A percentile compares a stretch with the other conserved stretches of the same genome.
phyloP scores from a whole-genome alignment of 2,113 vertebrate species.

The Vombatus ursinus region DNA sequence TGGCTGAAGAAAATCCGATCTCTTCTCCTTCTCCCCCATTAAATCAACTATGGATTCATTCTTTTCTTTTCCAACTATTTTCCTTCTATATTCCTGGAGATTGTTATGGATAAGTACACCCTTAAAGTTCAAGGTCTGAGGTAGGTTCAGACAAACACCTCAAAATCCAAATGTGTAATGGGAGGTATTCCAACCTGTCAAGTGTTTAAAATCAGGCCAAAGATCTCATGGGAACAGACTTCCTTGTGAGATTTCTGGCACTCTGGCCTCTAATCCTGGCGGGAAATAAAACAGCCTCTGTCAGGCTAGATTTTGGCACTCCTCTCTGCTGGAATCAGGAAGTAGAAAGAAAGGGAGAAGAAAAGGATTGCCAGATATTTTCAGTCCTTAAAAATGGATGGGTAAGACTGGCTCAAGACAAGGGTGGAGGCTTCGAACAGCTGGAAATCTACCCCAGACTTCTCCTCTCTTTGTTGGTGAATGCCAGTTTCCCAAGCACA shows the following conservation, averaged over 20 bases:
- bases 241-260: neutral
- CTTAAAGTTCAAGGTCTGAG: neutral
- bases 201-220: neutral
- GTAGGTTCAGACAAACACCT: neutral
- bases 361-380: neutral
- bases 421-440: neutral
- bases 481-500: neutral
- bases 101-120: neutral
- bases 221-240: neutral
- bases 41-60: neutral
- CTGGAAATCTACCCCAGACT: neutral
- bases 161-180: neutral
- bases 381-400: neutral
- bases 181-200: neutral
- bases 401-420: neutral
- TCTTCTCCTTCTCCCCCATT: neutral
- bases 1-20: neutral
- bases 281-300: constrained; percentile 1
- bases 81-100: neutral
- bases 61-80: neutral
- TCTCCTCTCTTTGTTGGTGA: neutral
- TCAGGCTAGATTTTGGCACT: neutral
- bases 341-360: neutral
- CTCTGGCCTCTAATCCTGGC: neutral
- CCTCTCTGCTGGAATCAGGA: neutral